Percentiles rank a stretch among this genome's conserved stretches.
Evolutionary conservation across 53 echinoderm and acorn worm species (phyloP).

Genomic region (Antedon mediterranea): DNA sequence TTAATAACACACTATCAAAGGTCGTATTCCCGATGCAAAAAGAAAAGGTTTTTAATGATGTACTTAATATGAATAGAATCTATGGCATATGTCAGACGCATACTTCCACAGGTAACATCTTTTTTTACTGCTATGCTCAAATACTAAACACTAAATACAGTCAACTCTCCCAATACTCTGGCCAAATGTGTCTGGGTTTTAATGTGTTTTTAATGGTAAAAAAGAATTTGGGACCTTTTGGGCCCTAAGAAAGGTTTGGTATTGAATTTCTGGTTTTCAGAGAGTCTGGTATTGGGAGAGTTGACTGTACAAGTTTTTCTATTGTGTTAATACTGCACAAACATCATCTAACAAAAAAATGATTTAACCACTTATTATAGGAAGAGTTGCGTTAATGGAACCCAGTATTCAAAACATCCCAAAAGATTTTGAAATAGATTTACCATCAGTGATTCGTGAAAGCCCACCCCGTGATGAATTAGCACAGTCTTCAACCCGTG

Average conservation of each 20-base stretch:
- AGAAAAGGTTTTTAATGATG: conserved; percentile 38
- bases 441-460: conserved; percentile 86
- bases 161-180: not conserved
- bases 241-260: too few species aligned
- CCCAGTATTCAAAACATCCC: conserved; percentile 94
- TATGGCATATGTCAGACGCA: conserved; percentile 72
- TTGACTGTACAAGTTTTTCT: too few species aligned
- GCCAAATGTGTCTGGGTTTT: too few species aligned
- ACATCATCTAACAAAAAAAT: too few species aligned
- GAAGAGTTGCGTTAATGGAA: conserved; percentile 69
- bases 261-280: too few species aligned
- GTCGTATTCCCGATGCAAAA: conserved; percentile 89
- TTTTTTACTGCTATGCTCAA: not conserved
- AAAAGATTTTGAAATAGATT: conserved; percentile 82
- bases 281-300: too few species aligned
- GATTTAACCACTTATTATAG: conserved; percentile 18
- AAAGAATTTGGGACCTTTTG: too few species aligned
- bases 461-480: conserved; percentile 53
- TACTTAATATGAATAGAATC: conserved; percentile 55
- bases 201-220: too few species aligned
- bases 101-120: conserved; percentile 86
- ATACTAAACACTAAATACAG: not conserved
- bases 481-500: conserved; percentile 6
- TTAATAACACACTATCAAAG: conserved; percentile 72
- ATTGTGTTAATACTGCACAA: not conserved